Conservation (phyloP, 1,140 invertebrate genomes). For the Drosophila lacteicornis region DNA sequence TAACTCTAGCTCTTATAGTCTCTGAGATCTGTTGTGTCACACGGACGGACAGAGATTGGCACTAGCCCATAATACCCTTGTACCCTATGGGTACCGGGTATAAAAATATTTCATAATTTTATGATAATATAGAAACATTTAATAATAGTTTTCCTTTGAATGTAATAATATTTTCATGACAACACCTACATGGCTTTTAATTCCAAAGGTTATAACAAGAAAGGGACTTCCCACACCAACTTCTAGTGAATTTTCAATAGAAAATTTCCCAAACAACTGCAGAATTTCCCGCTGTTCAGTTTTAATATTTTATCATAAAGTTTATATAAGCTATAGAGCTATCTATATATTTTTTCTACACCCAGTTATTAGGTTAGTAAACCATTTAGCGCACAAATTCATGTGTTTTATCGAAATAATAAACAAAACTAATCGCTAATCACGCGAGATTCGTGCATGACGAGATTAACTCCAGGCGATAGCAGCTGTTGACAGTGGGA, state of each 20-base stretch:
- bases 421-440: slow-evolving; percentile 20
- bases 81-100: no score
- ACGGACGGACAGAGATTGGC: no score
- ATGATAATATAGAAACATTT: no score
- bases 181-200: no score
- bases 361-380: background rate
- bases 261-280: slow-evolving; percentile 5
- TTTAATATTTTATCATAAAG: slow-evolving; percentile 6
- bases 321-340: background rate
- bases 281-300: background rate
- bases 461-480: slow-evolving; percentile 48
- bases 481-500: slow-evolving; percentile 43
- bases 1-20: no score
- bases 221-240: background rate
- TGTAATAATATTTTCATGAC: no score
- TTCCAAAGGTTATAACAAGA: background rate
- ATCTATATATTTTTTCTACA: no score
- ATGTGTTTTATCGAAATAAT: slow-evolving; percentile 30
- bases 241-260: background rate
- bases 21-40: no score
- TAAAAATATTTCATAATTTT: no score
- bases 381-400: slow-evolving; percentile 11
- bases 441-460: slow-evolving; percentile 49
- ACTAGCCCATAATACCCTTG: no score
- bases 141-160: no score